Evolutionary conservation across 2,888 invertebrate genomes (phyloP).

Genomic region (Adela reaumurella): DNA sequence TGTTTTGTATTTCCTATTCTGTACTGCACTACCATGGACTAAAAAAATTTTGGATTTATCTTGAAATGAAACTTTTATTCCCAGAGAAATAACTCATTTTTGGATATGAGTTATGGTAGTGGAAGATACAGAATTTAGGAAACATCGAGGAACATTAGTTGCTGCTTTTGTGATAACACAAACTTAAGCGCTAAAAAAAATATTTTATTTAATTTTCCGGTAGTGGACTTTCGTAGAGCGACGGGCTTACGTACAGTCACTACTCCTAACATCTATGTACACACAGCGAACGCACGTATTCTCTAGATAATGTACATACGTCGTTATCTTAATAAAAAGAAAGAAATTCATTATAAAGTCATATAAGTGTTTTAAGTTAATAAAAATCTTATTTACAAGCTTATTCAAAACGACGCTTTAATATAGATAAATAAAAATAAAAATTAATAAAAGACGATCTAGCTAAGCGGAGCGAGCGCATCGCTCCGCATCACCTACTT

Average conservation of each 20-base stretch:
- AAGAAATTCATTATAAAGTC: background rate
- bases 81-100: too few species aligned
- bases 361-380: slow-evolving; percentile 22
- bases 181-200: too few species aligned
- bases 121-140: too few species aligned
- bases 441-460: slow-evolving; percentile 29
- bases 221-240: slow-evolving; percentile 3
- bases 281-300: background rate
- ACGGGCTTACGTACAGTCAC: slow-evolving; percentile 2
- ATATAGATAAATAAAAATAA: slow-evolving; percentile 22
- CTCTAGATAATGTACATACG: background rate
- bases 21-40: too few species aligned
- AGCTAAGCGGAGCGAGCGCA: slow-evolving; percentile 25
- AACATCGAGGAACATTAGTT: too few species aligned
- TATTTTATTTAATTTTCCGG: slow-evolving; percentile 8
- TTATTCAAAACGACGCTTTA: slow-evolving; percentile 32
- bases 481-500: too few species aligned
- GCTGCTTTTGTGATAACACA: too few species aligned
- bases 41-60: too few species aligned
- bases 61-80: too few species aligned
- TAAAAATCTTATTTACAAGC: slow-evolving; percentile 53
- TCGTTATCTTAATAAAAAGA: background rate
- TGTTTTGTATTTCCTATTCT: too few species aligned
- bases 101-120: too few species aligned
- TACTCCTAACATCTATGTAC: slow-evolving; percentile 1